Conservation (phyloP, 1,140 invertebrate genomes). For the Ptiloglossa arizonensis region DNA sequence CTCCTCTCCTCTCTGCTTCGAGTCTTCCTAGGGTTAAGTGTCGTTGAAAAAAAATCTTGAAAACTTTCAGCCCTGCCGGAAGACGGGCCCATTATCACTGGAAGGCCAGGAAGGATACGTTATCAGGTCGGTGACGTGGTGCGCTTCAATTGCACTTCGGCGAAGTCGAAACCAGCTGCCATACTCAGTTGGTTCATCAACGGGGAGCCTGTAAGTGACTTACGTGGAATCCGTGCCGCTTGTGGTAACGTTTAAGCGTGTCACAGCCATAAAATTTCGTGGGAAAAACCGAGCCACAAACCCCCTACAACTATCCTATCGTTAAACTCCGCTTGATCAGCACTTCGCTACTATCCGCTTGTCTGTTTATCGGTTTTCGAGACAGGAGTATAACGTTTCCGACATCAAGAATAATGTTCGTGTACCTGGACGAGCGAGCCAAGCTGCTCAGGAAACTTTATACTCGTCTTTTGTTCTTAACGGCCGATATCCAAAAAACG, state of each 20-base stretch:
- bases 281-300: constrained; percentile 1
- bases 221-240: background rate
- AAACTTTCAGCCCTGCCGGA: constrained; percentile 84
- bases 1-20: no score
- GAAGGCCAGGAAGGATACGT: constrained; percentile 82
- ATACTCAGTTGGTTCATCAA: constrained; percentile 89
- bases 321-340: background rate
- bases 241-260: background rate
- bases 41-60: background rate
- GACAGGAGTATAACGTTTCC: background rate
- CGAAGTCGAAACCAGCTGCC: constrained; percentile 87
- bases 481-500: no score
- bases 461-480: no score
- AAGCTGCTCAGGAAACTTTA: background rate
- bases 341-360: background rate
- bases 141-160: constrained; percentile 87
- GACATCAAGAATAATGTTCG: background rate
- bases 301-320: background rate
- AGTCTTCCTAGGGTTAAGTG: no score
- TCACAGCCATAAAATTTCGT: constrained; percentile 40
- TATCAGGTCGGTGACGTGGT: constrained; percentile 87
- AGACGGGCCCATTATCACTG: constrained; percentile 85
- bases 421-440: background rate
- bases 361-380: constrained; percentile 3
- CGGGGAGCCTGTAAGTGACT: constrained; percentile 84